Evolutionary conservation across 1,140 invertebrate genomes (phyloP), one percentile per base, ranked within the genome.

Genomic region (Magallana angulata): DNA sequence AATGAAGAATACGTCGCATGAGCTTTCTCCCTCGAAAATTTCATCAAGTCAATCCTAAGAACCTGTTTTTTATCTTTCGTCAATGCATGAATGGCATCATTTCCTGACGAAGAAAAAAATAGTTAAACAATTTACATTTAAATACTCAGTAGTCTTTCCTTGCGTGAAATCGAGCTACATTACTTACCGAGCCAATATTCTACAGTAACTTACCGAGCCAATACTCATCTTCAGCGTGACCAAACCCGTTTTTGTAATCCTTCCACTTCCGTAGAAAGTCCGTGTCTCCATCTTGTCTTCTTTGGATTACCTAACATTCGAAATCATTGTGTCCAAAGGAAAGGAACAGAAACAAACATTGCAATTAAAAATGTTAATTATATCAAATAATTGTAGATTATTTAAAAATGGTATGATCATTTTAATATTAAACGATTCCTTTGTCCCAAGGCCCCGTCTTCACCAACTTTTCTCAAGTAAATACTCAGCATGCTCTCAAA

Each of bases 221-320:
- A 30, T 84, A 87, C 36, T 87, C 86, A 7, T 59, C 59, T 2
- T 3, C 12, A 48, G 81, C 11, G 62, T 87, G 24, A 7, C 86
- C 86, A 71, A 87, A 87, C 5, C 86, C 86, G 9, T 87, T 84
- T 56, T 71, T 87, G 76, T 87, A 87, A 9, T 16, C 16, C 9
- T 56, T 71, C 86, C 86, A 87, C 16, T 57, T n/a, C 4, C 12
- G 8, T 16, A 83, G 0, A 14, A 87, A 68, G 18, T 82, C 14
- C 0, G 48, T 30, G 57, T n/a, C 24, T 18, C 86, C 86, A 57
- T 87, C 48, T 57, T 68, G 82, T 87, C 86, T 36, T 64, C 56
- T 83, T 84, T 87, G 86, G 24, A 87, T 18, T 36, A 83, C 81
- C 86, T 87, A 48, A 48, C 36, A 48, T 48, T 48, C 36, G 3